Percentiles rank a stretch among this genome's conserved stretches.
These are phyloP conservation scores for Chitala chitala DNA, from an alignment of 2,113 vertebrate genomes.

Conservation along the genomic window DNA sequence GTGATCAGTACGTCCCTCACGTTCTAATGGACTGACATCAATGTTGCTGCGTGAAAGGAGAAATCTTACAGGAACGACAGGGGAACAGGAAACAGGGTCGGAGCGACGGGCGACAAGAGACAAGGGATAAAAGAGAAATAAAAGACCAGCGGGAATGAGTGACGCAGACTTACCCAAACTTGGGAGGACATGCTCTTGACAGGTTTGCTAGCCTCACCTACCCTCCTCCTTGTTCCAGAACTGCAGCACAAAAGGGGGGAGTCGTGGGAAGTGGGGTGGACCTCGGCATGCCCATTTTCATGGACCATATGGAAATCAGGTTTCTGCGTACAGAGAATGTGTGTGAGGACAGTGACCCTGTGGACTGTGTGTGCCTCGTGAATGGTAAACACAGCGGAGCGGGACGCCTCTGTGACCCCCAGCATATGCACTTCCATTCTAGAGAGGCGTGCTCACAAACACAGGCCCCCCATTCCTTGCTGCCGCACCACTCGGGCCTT, in stretches of 20 bases:
- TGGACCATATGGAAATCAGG: conserved; percentile 87
- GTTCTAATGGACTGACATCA: conserved; percentile 89
- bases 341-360: conserved; percentile 83
- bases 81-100: background rate
- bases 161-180: conserved; percentile 72
- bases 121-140: background rate
- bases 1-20: conserved; percentile 91
- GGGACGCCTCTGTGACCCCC: conserved; percentile 71
- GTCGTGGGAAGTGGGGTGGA: conserved; percentile 58
- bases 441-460: conserved; percentile 65
- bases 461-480: conserved; percentile 56
- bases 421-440: conserved; percentile 76
- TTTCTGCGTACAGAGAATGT: conserved; percentile 80
- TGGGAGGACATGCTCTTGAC: conserved; percentile 71
- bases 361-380: conserved; percentile 74
- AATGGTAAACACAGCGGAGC: conserved; percentile 72
- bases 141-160: conserved; percentile 17
- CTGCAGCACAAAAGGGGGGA: conserved; percentile 3
- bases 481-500: conserved; percentile 58
- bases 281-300: conserved; percentile 72
- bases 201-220: conserved; percentile 59
- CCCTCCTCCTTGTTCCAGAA: conserved; percentile 53
- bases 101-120: background rate
- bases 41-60: conserved; percentile 75
- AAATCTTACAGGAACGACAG: conserved; percentile 15